A percentile compares a stretch with the other conserved stretches of the same genome.
Conservation (phyloP, 2,888 invertebrate genomes). For the Ophion ventricosus region DNA sequence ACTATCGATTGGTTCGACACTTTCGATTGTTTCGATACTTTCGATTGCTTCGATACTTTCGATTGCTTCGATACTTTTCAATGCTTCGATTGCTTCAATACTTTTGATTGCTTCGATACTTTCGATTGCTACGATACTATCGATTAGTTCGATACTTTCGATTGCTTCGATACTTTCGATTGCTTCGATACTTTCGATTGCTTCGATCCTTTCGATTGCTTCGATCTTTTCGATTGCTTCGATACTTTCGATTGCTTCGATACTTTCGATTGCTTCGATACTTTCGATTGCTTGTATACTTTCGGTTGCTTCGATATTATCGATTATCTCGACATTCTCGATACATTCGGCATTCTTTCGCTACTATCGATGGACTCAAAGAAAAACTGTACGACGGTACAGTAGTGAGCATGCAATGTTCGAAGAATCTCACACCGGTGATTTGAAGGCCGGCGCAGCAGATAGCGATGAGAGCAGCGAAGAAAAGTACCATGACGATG, state of each 20-base stretch:
- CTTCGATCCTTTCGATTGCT: no score
- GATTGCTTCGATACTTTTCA: neutral
- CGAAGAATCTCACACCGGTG: constrained; percentile 52
- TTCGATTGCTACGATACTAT: neutral
- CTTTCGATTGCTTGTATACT: no score
- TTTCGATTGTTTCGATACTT: no score
- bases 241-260: no score
- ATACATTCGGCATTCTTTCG: neutral
- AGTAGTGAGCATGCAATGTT: neutral
- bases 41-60: neutral
- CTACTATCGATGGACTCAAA: neutral
- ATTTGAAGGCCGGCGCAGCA: constrained; percentile 68
- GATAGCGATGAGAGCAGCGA: constrained; percentile 66
- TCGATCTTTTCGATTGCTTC: no score
- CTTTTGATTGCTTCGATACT: no score
- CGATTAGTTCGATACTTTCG: no score
- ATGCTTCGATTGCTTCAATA: neutral
- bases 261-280: no score
- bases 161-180: neutral
- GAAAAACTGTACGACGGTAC: neutral
- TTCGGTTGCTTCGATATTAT: no score
- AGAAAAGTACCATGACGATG: constrained; percentile 62
- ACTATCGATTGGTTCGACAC: neutral
- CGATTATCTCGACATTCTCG: neutral
- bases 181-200: neutral